These are phyloP conservation scores for Atopsyche davidsoni DNA, from an alignment of 1,140 invertebrate genomes.

Conservation along the genomic window DNA sequence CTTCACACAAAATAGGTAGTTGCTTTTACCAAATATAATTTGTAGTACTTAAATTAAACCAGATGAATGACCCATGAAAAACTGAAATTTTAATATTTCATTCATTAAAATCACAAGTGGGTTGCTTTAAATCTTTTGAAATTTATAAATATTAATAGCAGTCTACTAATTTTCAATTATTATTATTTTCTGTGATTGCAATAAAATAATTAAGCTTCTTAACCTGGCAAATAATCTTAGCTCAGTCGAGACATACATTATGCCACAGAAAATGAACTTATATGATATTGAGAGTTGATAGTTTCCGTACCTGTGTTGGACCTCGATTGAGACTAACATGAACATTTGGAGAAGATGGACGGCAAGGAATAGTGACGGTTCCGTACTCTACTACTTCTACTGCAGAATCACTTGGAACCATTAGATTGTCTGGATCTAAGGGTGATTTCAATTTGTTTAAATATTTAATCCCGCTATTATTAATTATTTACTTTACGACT, in stretches of 20 bases:
- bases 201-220: neutral
- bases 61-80: neutral
- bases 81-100: neutral
- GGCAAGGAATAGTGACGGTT: slow-evolving; percentile 56
- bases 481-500: too few relatives aligned
- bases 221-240: too few relatives aligned
- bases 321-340: slow-evolving; percentile 45
- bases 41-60: neutral
- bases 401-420: slow-evolving; percentile 44
- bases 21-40: neutral
- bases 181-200: neutral
- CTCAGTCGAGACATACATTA: slow-evolving; percentile 1
- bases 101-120: neutral
- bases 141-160: neutral
- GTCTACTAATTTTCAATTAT: neutral
- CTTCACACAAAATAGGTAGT: neutral
- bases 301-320: slow-evolving; percentile 12
- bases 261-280: neutral
- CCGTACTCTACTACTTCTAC: slow-evolving; percentile 40
- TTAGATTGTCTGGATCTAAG: slow-evolving; percentile 48
- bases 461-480: too few relatives aligned
- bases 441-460: neutral
- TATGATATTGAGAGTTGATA: neutral
- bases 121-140: neutral
- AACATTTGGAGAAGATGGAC: slow-evolving; percentile 59